These are phyloP conservation scores for Tenthredo notha DNA, from an alignment of 2,888 invertebrate species.

Conservation along the genomic window DNA sequence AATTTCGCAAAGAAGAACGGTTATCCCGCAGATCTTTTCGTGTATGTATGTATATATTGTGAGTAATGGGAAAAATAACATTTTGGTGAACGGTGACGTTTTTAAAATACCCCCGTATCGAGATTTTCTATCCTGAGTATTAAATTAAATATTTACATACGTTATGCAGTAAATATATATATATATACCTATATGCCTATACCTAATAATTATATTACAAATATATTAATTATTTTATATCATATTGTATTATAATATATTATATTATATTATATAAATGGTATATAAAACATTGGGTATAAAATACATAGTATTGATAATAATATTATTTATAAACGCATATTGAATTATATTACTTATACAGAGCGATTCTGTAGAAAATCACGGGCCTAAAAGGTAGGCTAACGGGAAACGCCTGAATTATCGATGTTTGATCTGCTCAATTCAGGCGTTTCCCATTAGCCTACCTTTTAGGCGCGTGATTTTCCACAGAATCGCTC, in stretches of 20 bases:
- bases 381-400: no score
- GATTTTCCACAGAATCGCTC: no score
- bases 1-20: no score
- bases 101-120: neutral
- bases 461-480: no score
- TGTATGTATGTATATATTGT: neutral
- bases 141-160: constrained; percentile 45
- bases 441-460: no score
- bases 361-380: no score
- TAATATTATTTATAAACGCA: constrained; percentile 4
- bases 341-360: neutral
- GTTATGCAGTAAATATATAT: no score
- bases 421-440: no score
- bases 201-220: constrained; percentile 2
- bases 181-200: neutral
- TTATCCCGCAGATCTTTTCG: no score
- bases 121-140: constrained; percentile 41
- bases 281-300: constrained; percentile 6
- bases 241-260: constrained; percentile 5
- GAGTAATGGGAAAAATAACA: neutral
- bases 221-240: neutral
- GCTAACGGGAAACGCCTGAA: no score
- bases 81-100: neutral
- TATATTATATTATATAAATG: neutral
- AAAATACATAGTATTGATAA: neutral